Evolutionary conservation across 2,888 invertebrate species (phyloP).

Genomic region (Ctenicera cuprea): DNA sequence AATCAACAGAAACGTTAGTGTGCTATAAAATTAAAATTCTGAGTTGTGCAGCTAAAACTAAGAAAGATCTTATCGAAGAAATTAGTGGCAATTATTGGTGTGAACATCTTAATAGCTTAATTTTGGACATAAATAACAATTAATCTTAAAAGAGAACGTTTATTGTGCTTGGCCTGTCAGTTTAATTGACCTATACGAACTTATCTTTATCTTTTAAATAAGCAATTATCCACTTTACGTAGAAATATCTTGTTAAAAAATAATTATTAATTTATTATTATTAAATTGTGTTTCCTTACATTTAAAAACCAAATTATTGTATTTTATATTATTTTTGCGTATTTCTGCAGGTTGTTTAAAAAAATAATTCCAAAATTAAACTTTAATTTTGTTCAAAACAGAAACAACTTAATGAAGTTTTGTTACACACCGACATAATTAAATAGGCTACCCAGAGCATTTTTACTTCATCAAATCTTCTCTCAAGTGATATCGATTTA

Average conservation of each 20-base stretch:
- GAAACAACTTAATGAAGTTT: too few relatives aligned
- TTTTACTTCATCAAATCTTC: too few relatives aligned
- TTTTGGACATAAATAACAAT: slow-evolving; percentile 26
- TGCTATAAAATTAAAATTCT: background rate
- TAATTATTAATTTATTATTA: too few relatives aligned
- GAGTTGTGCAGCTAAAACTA: background rate
- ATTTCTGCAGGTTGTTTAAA: too few relatives aligned
- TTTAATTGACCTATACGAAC: slow-evolving; percentile 12
- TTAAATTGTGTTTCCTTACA: too few relatives aligned
- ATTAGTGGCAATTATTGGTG: slow-evolving; percentile 19
- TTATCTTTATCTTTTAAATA: slow-evolving; percentile 9
- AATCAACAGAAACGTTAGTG: background rate
- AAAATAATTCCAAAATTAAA: too few relatives aligned
- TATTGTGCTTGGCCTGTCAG: background rate
- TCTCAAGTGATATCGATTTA: too few relatives aligned
- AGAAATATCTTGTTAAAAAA: background rate
- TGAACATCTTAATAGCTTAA: slow-evolving; percentile 10
- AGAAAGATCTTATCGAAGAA: background rate
- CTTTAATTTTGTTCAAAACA: too few relatives aligned
- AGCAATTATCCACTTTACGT: background rate
- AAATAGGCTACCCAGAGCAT: too few relatives aligned
- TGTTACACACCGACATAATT: too few relatives aligned
- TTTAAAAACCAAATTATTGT: too few relatives aligned
- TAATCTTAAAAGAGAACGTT: background rate
- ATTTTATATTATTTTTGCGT: too few relatives aligned